phyloP scores from a whole-genome alignment of 1,140 invertebrate species.

The Drosophila azteca region DNA sequence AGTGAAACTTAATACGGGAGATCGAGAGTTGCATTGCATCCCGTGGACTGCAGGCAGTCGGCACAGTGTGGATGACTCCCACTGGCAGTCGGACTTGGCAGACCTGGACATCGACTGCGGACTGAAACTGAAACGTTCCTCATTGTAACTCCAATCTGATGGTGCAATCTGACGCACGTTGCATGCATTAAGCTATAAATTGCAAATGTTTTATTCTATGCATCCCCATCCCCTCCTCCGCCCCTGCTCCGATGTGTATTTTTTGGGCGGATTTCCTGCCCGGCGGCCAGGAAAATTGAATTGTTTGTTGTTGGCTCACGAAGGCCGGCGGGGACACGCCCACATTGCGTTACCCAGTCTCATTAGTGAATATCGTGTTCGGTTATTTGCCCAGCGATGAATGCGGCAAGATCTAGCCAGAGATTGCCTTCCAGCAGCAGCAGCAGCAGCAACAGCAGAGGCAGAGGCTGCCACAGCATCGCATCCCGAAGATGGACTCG shows the following conservation, averaged over 20 bases:
- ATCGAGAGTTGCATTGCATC: slow-evolving; percentile 24
- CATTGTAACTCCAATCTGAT: slow-evolving; percentile 49
- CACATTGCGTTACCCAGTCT: slow-evolving; percentile 75
- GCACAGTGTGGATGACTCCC: slow-evolving; percentile 31
- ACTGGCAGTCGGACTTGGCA: slow-evolving; percentile 7
- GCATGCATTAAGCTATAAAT: slow-evolving; percentile 77
- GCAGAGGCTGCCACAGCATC: too few relatives aligned
- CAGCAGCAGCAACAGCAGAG: slow-evolving; percentile 19
- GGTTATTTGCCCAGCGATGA: slow-evolving; percentile 71
- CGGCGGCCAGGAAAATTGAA: slow-evolving; percentile 72
- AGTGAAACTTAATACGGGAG: slow-evolving; percentile 59
- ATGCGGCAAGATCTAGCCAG: slow-evolving; percentile 37
- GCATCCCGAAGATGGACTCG: not conserved
- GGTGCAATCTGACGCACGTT: slow-evolving; percentile 74
- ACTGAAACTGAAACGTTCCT: slow-evolving; percentile 3
- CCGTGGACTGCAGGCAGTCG: not conserved
- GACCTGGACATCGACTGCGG: slow-evolving; percentile 19
- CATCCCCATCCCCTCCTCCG: slow-evolving; percentile 1
- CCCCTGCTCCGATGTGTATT: not conserved
- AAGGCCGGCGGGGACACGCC: slow-evolving; percentile 60
- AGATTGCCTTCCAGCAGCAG: slow-evolving; percentile 35
- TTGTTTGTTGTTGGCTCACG: slow-evolving; percentile 76
- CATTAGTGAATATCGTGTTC: slow-evolving; percentile 77
- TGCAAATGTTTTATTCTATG: slow-evolving; percentile 62
- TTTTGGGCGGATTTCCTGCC: slow-evolving; percentile 50